phyloP scores from a whole-genome alignment of 2,888 invertebrate species.

The Sipunculus nudus region DNA sequence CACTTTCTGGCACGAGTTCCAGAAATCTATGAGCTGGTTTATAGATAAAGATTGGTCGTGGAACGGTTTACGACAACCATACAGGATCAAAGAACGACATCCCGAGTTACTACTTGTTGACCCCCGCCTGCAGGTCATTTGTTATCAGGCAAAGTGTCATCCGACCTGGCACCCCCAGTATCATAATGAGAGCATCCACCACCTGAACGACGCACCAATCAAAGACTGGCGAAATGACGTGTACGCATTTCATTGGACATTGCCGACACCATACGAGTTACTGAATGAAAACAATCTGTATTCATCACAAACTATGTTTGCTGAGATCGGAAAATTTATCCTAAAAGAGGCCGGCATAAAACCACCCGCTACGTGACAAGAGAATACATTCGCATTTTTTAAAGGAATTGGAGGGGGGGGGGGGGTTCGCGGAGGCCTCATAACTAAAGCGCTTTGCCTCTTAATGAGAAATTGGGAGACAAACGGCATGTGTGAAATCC shows the following conservation, averaged over 20 bases:
- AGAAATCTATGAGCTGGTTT: conserved; percentile 46
- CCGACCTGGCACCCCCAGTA: conserved; percentile 56
- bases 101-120: conserved; percentile 55
- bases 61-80: conserved; percentile 46
- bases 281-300: conserved; percentile 35
- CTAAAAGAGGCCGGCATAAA: conserved; percentile 39
- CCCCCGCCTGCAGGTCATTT: conserved; percentile 55
- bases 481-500: too few species aligned
- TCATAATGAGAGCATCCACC: conserved; percentile 46
- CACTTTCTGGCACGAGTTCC: conserved; percentile 41
- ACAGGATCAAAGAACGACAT: conserved; percentile 50
- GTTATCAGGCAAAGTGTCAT: conserved; percentile 56
- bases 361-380: too few species aligned
- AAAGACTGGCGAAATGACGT: conserved; percentile 53
- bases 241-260: conserved; percentile 60
- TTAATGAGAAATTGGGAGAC: too few species aligned
- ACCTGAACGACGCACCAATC: conserved; percentile 43
- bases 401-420: too few species aligned
- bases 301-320: conserved; percentile 46
- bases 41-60: conserved; percentile 43
- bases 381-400: too few species aligned
- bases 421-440: too few species aligned
- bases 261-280: conserved; percentile 57
- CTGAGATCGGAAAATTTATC: conserved; percentile 56
- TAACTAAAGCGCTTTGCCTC: too few species aligned